phyloP scores from a whole-genome alignment of 1,140 invertebrate species.

The Halyomorpha halys region DNA sequence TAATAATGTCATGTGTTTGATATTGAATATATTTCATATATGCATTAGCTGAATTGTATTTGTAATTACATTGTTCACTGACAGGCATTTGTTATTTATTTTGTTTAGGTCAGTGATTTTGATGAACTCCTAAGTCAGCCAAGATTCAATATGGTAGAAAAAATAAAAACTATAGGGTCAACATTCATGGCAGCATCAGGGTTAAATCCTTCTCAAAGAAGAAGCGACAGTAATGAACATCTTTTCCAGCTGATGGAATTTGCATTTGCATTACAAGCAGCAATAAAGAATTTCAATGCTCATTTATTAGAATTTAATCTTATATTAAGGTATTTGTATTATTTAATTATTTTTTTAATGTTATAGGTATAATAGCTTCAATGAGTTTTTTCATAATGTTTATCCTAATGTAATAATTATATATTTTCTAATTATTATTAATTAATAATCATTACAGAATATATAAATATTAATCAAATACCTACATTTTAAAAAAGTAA shows the following conservation, averaged over 20 bases:
- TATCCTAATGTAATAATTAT: too few relatives aligned
- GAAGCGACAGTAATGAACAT: slow-evolving; percentile 44
- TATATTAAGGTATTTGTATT: slow-evolving; percentile 57
- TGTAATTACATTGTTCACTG: not conserved
- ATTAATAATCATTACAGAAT: too few relatives aligned
- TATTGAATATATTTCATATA: too few relatives aligned
- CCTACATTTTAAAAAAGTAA: too few relatives aligned
- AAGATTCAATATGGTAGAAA: slow-evolving; percentile 83
- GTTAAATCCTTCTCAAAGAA: slow-evolving; percentile 51
- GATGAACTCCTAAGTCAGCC: slow-evolving; percentile 76
- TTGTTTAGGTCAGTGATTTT: slow-evolving; percentile 63
- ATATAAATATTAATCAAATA: too few relatives aligned
- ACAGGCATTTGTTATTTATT: slow-evolving; percentile 29
- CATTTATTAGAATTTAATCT: slow-evolving; percentile 82
- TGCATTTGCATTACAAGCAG: slow-evolving; percentile 73
- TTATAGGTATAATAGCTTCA: too few relatives aligned
- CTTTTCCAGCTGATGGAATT: slow-evolving; percentile 81
- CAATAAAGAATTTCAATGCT: slow-evolving; percentile 77
- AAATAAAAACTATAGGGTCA: slow-evolving; percentile 95
- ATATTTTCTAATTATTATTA: too few relatives aligned
- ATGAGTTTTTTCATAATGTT: too few relatives aligned
- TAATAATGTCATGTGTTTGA: too few relatives aligned
- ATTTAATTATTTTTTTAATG: too few relatives aligned
- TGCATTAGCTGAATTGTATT: too few relatives aligned
- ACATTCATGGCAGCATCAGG: slow-evolving; percentile 97